These are phyloP conservation scores for Drosophila paranaensis DNA, from an alignment of 2,888 invertebrate genomes.

Conservation along the genomic window DNA sequence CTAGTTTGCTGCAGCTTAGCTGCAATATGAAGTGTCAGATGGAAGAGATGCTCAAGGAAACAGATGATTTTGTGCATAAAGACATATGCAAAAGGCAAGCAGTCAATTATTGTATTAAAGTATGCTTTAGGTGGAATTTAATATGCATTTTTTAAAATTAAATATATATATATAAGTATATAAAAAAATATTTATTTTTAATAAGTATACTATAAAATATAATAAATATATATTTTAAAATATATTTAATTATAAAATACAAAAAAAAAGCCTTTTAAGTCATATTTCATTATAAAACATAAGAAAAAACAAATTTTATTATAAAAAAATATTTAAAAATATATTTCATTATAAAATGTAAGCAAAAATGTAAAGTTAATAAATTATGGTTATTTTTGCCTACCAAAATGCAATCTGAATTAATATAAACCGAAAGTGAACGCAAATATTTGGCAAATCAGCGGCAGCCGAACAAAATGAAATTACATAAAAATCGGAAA, in stretches of 20 bases:
- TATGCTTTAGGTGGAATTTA: slow-evolving; percentile 30
- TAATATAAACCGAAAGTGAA: background rate
- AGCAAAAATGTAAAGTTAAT: background rate
- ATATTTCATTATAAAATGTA: background rate
- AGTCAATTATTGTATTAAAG: background rate
- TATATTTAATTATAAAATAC: background rate
- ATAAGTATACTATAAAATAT: background rate
- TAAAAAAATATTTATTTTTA: no score
- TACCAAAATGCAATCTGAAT: background rate
- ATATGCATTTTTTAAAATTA: background rate
- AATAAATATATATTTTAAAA: background rate
- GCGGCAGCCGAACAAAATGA: background rate
- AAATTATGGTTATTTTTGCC: background rate
- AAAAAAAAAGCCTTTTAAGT: background rate
- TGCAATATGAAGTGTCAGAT: background rate
- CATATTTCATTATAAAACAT: background rate
- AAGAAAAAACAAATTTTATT: background rate
- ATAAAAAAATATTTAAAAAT: background rate
- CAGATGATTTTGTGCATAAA: background rate
- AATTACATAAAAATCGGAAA: background rate
- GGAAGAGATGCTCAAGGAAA: slow-evolving; percentile 30
- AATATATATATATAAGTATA: background rate
- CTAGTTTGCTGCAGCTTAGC: background rate
- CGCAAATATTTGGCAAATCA: background rate
- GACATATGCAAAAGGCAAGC: background rate